Conservation (phyloP, 2,888 invertebrate species). For the Chydorus sphaericus region DNA sequence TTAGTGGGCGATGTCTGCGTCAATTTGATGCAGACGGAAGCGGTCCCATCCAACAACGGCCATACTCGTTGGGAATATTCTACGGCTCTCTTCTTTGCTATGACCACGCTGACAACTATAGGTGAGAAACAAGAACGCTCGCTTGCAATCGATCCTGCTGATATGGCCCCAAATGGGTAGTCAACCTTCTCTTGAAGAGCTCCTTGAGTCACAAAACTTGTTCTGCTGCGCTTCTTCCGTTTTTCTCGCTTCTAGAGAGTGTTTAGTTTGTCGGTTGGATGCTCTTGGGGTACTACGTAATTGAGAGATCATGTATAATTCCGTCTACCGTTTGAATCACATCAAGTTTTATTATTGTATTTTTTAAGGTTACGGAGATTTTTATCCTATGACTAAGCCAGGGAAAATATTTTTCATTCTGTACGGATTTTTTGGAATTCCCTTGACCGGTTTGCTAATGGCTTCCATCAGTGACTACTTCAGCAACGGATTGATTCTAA, state of each 20-base stretch:
- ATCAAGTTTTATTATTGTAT: too few species aligned
- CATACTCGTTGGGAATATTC: background rate
- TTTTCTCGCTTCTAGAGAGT: too few species aligned
- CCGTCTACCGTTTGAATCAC: too few species aligned
- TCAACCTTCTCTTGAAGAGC: too few species aligned
- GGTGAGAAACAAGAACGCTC: constrained; percentile 20
- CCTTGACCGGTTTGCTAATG: constrained; percentile 23
- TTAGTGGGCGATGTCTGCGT: background rate
- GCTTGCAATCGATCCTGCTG: too few species aligned
- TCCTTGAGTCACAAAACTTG: too few species aligned
- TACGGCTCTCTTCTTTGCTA: constrained; percentile 23
- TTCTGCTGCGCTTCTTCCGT: too few species aligned
- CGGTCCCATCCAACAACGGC: too few species aligned
- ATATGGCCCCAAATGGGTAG: too few species aligned
- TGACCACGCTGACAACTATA: constrained; percentile 24
- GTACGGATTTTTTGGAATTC: constrained; percentile 23
- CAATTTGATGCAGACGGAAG: background rate
- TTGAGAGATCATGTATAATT: too few species aligned
- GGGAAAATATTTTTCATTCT: constrained; percentile 23
- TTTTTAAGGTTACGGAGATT: constrained; percentile 23
- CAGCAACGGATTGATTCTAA: constrained; percentile 17
- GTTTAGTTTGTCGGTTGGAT: too few species aligned
- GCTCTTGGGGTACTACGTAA: too few species aligned
- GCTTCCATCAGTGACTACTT: constrained; percentile 23
- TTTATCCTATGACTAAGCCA: constrained; percentile 21